Evolutionary conservation across 2,797 vertebrate genomes (phyloP), one percentile per base, ranked within the genome.

Genomic region (Clarias pachynema): DNA sequence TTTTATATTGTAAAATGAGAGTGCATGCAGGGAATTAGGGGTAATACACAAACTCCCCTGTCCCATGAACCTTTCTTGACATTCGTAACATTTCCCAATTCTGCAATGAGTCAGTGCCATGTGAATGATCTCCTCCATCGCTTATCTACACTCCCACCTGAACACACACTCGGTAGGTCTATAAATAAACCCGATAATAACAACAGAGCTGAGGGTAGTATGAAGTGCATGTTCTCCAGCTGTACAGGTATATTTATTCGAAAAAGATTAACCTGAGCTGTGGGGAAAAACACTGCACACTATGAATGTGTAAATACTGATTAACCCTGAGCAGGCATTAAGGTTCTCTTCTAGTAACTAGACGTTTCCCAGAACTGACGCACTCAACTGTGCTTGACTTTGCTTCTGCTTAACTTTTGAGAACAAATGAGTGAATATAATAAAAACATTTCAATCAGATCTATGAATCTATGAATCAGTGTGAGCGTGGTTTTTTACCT

Each of bases 401-500:
- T 29, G 72, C 26, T 74, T 56, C n/a, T 29, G 72, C 44, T 73
- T 44, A 37, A 44, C 34, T 69, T 72, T 44, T 4, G 22, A 44
- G 44, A 44, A 44, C 20, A 22, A 8, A 31, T 20, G 16, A 69
- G 8, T 1, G 70, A 53, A 40, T 14, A 37, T 7, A 69, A 69
- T 37, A 34, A 29, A 66, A 66, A 34, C 16, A 6, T 9, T 44
- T 9, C 14, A 14, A 15, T 66, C n/a, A 66, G 63, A 66, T 65
- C 10, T 5, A 59, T 5, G 0, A 18, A 59, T 20, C 5, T 15
- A 15, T 57, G 15, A 57, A 57, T 4, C 74, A 77, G 53, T 37
- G 73, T 5, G 53, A 20, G 4, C 3, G 53, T 57, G 74, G 31
- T n/a, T 9, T 57, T 49, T 65, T 88, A 99, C 98, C 96, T 97